phyloP scores from a whole-genome alignment of 2,888 invertebrate genomes.

The Lobophora halterata region DNA sequence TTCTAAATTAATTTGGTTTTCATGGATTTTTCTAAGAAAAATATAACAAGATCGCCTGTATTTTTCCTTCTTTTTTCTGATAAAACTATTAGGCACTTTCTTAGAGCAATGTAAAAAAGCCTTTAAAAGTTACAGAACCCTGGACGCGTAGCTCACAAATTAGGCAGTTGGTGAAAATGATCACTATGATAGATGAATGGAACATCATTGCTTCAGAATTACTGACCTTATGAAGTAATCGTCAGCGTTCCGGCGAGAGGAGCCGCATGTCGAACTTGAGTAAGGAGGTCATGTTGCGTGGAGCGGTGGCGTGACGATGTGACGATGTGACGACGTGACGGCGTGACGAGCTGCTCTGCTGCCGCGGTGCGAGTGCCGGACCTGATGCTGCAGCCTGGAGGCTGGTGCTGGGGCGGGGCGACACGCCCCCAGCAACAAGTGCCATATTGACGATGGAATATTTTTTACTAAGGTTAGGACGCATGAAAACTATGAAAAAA shows the following conservation, averaged over 20 bases:
- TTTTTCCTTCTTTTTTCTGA: too few species aligned
- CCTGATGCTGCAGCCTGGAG: constrained; percentile 23
- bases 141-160: too few species aligned
- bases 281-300: constrained; percentile 57
- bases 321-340: neutral
- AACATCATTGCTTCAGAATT: too few species aligned
- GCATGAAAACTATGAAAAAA: constrained; percentile 8
- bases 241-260: constrained; percentile 79
- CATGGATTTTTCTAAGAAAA: too few species aligned
- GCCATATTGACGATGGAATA: constrained; percentile 24
- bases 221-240: constrained; percentile 74
- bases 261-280: constrained; percentile 73
- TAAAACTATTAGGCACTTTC: too few species aligned
- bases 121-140: too few species aligned
- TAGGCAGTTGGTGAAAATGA: too few species aligned
- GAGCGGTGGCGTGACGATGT: constrained; percentile 23
- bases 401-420: constrained; percentile 43
- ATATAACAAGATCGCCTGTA: too few species aligned
- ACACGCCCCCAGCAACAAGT: constrained; percentile 70
- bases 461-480: constrained; percentile 15
- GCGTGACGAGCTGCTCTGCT: neutral
- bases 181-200: too few species aligned
- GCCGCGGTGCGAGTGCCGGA: constrained; percentile 5
- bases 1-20: too few species aligned
- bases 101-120: too few species aligned